These are phyloP conservation scores for Aradus depressus DNA, from an alignment of 2,888 invertebrate genomes.

Conservation along the genomic window DNA sequence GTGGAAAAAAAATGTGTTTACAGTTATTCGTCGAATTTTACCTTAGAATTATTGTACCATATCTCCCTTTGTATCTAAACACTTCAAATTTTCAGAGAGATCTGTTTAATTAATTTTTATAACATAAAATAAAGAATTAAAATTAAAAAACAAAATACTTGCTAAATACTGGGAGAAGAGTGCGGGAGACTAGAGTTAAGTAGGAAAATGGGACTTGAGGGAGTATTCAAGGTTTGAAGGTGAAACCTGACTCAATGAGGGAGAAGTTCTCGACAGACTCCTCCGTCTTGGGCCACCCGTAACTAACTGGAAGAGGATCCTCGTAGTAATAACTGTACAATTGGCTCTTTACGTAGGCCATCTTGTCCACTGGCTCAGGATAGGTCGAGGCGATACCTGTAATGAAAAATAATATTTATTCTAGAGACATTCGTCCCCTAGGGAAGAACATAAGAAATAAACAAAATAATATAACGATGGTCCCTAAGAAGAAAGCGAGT, in stretches of 20 bases:
- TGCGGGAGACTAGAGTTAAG: conserved; percentile 8
- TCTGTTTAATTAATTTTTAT: too few species aligned
- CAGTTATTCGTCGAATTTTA: too few species aligned
- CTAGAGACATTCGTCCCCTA: neutral
- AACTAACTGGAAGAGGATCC: conserved; percentile 54
- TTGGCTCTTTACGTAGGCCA: conserved; percentile 56
- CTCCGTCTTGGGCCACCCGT: conserved; percentile 39
- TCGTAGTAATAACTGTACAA: conserved; percentile 71
- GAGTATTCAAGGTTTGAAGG: conserved; percentile 14
- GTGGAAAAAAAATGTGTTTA: too few species aligned
- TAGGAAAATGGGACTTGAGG: neutral
- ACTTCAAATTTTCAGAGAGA: too few species aligned
- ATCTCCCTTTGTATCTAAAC: too few species aligned
- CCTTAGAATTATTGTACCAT: too few species aligned
- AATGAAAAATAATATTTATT: conserved; percentile 10
- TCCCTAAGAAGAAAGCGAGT: neutral
- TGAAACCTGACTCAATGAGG: conserved; percentile 23
- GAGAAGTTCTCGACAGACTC: conserved; percentile 25
- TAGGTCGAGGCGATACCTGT: conserved; percentile 68
- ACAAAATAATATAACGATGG: neutral
- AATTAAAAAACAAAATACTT: conserved; percentile 4
- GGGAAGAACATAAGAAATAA: neutral
- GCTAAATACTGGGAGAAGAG: conserved; percentile 8
- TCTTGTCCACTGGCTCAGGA: conserved; percentile 69
- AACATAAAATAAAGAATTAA: conserved; percentile 6